phyloP scores from a whole-genome alignment of 2,113 vertebrate genomes.

The Puma concolor region DNA sequence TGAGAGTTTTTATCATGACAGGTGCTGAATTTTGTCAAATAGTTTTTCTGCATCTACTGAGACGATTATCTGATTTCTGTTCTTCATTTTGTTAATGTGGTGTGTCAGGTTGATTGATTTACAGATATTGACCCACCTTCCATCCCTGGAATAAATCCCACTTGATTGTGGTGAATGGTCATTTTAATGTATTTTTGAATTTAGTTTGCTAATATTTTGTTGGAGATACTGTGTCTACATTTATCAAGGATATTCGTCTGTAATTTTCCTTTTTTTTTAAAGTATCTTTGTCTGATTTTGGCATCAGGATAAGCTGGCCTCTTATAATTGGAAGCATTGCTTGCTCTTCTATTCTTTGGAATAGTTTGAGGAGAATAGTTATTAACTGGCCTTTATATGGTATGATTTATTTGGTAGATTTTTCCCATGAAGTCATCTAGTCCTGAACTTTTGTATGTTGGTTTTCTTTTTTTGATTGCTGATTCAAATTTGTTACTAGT shows the following conservation, averaged over 20 bases:
- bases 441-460: background rate
- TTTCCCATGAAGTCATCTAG: background rate
- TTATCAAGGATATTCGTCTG: background rate
- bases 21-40: background rate
- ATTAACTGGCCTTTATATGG: background rate
- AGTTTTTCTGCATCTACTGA: background rate
- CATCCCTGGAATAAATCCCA: background rate
- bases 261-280: background rate
- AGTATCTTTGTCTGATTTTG: background rate
- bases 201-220: background rate
- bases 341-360: background rate
- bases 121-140: background rate
- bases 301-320: background rate
- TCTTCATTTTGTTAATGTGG: background rate
- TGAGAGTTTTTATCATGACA: background rate
- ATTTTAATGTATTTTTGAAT: background rate
- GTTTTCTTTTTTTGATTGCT: background rate
- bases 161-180: background rate
- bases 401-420: background rate
- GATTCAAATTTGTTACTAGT: background rate
- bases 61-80: background rate
- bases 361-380: background rate
- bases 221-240: background rate
- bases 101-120: background rate
- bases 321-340: background rate